Evolutionary conservation across 2,797 vertebrate genomes (phyloP), one percentile per base, ranked within the genome.

Genomic region (Phataginus tricuspis): DNA sequence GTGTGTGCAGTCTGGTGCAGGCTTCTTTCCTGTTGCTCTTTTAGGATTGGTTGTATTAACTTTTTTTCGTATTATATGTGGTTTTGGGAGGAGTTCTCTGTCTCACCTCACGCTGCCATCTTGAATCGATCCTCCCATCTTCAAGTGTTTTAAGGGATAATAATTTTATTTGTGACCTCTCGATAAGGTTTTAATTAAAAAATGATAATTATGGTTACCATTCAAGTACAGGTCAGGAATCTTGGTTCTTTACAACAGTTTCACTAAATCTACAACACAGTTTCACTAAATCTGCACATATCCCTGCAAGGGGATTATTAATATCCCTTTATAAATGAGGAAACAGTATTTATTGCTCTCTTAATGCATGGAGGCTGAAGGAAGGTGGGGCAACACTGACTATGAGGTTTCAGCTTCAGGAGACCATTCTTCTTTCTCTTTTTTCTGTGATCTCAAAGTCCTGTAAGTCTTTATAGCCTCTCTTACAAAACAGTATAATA

Each of bases 151-250:
- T 80, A 91, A 93, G n/a, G 34, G 27, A 39, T 78, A 59, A 78
- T 74, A 78, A 82, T 89, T 86, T 77, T 95, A 66, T 92, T 94
- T 94, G 42, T 68, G 83, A 95, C 63, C 72, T 93, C 16, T 14
- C 83, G 37, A 11, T 78, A 66, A 86, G 27, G 12, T 91, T 97
- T 93, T 86, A 89, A 39, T 86, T 71, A 4, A 55, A 55, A 85
- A 88, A 82, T n/a, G 57, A n/a, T 18, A 74, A 27, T 45, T 85
- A 68, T 39, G 79, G 29, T 31, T 85, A 78, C 34, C 7, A 37
- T 82, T 88, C 87, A 90, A 94, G 37, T 86, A 68, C 53, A 31
- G 63, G 45, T 42, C 29, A 90, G 25, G 37, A 90, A 37, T 86
- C 69, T 66, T 86, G 69, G 34, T 89, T 95, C 39, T 15, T 88